Conservation (phyloP, 2,797 vertebrate species). For the Notolepis coatsorum region DNA sequence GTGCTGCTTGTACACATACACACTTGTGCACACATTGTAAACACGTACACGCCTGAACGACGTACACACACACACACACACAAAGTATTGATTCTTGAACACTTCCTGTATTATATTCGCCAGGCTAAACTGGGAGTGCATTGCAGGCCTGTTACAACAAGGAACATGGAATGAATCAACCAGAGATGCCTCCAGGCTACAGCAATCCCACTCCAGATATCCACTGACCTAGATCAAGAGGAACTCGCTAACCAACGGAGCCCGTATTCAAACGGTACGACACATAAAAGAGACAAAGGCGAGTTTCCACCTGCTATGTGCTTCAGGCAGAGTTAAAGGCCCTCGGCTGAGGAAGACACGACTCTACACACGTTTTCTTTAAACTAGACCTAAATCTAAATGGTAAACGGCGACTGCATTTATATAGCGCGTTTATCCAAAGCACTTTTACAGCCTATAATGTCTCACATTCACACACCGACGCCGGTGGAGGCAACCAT, state of each 20-base stretch:
- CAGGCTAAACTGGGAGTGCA: constrained; percentile 9
- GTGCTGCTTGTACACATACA: background rate
- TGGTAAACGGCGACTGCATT: too few species aligned
- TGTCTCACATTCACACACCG: too few species aligned
- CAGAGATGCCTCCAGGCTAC: constrained; percentile 34
- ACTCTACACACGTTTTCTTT: too few species aligned
- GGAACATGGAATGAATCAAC: constrained; percentile 12
- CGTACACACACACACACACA: constrained; percentile 3
- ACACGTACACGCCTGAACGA: background rate
- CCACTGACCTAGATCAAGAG: constrained; percentile 44
- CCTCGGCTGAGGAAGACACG: too few species aligned
- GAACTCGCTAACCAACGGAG: constrained; percentile 33
- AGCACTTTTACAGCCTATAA: too few species aligned
- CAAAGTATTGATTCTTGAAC: background rate
- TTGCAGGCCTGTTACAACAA: constrained; percentile 29
- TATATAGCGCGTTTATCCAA: too few species aligned
- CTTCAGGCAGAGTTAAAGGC: constrained; percentile 35
- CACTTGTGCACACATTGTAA: constrained; percentile 9
- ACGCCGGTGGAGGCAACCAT: too few species aligned
- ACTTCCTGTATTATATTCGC: constrained; percentile 8
- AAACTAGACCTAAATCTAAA: too few species aligned
- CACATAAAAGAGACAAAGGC: constrained; percentile 25
- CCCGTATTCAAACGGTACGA: constrained; percentile 38
- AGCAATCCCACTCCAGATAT: constrained; percentile 34
- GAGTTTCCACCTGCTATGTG: constrained; percentile 61